Percentiles rank a stretch among this genome's conserved stretches.
Conservation (phyloP, 2,888 invertebrate genomes). For the Germaria angustata region DNA sequence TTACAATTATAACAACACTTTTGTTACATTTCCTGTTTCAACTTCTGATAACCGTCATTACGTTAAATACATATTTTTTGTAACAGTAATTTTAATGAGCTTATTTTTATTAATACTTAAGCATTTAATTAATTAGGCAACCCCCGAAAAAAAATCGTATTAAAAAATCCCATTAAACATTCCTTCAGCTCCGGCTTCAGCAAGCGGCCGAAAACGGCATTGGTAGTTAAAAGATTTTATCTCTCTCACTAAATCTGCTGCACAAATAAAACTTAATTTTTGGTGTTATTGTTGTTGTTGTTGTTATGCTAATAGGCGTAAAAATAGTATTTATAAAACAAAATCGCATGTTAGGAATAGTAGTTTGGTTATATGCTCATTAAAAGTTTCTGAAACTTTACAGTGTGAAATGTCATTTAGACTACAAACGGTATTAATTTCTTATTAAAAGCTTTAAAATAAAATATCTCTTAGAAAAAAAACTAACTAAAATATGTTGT, state of each 20-base stretch:
- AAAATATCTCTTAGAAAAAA: too few species aligned
- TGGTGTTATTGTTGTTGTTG: neutral
- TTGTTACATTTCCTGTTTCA: neutral
- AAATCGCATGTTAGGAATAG: neutral
- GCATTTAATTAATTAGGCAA: too few species aligned
- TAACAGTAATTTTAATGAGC: neutral
- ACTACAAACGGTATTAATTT: neutral
- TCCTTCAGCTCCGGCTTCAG: neutral
- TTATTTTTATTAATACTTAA: too few species aligned
- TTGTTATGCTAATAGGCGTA: neutral
- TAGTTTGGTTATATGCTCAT: neutral
- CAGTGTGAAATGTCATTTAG: neutral
- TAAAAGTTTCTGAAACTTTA: neutral
- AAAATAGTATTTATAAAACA: neutral
- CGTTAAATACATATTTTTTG: neutral
- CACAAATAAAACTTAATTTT: too few species aligned
- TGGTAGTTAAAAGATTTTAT: neutral
- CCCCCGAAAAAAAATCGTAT: too few species aligned
- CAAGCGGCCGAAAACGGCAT: neutral
- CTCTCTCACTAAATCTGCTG: neutral
- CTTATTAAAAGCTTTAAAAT: too few species aligned
- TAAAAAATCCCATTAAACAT: slow-evolving; percentile 5
- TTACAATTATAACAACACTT: neutral
- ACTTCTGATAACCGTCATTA: neutral
- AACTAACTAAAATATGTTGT: too few species aligned